Conservation (phyloP, 1,140 invertebrate genomes). For the Drosophila melanica region DNA sequence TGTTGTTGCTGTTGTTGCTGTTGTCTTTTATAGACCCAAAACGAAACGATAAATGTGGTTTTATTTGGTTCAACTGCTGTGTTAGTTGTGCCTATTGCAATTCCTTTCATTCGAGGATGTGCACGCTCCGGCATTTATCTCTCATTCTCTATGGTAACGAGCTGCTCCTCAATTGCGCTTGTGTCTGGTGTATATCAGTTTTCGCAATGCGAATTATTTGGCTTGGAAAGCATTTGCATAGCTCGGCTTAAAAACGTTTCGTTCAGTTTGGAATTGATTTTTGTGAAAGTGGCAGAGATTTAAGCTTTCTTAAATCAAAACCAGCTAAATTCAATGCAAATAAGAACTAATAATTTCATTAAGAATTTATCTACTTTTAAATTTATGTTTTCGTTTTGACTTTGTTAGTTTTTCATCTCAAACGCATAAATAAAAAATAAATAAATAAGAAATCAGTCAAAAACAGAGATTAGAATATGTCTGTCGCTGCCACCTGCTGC, state of each 20-base stretch:
- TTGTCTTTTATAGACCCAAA: conserved; percentile 23
- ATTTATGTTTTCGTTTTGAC: too few relatives aligned
- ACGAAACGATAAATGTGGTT: conserved; percentile 28
- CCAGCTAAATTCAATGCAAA: too few relatives aligned
- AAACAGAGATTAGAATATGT: background rate
- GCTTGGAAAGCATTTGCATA: conserved; percentile 20
- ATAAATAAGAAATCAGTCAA: background rate
- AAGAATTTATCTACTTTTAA: too few relatives aligned
- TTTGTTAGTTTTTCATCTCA: too few relatives aligned
- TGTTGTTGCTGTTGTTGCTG: conserved; percentile 12
- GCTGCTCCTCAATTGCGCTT: background rate
- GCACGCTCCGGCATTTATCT: conserved; percentile 8
- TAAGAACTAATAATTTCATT: too few relatives aligned
- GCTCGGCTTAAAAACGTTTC: conserved; percentile 9
- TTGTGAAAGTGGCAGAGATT: too few relatives aligned
- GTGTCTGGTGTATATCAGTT: conserved; percentile 27
- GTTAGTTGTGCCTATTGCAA: background rate
- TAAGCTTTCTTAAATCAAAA: too few relatives aligned
- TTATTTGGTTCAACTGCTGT: conserved; percentile 48
- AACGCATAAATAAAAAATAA: too few relatives aligned
- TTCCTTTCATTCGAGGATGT: conserved; percentile 13
- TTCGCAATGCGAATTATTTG: conserved; percentile 18
- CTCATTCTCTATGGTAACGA: conserved; percentile 7
- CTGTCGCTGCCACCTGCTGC: too few relatives aligned
- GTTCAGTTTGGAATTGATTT: background rate